Evolutionary conservation across 2,113 vertebrate genomes (phyloP).

Genomic region (Anoura caudifer): DNA sequence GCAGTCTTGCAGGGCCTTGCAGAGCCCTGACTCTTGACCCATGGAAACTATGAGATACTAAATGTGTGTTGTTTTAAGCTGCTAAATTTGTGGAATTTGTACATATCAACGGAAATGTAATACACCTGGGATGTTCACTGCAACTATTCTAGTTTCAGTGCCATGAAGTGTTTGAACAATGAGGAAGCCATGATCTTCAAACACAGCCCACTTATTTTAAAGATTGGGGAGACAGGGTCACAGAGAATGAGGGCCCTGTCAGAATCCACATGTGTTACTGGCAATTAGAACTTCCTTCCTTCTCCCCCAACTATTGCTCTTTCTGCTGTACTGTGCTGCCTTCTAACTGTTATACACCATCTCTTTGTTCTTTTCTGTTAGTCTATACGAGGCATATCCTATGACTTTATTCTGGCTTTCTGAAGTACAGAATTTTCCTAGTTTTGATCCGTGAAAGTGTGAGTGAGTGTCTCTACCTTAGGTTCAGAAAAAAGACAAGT

Average conservation of each 20-base stretch:
- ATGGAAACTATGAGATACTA: not conserved
- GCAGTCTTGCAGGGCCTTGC: not conserved
- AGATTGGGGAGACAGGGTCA: not conserved
- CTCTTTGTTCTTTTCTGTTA: not conserved
- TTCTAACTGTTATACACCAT: not conserved
- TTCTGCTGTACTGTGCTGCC: not conserved
- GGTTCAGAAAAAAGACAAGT: not conserved
- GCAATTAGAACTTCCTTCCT: not conserved
- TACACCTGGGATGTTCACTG: not conserved
- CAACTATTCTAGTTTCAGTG: not conserved
- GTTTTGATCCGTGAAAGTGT: not conserved
- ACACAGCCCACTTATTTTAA: not conserved
- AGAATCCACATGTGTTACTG: not conserved
- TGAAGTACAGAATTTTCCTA: not conserved
- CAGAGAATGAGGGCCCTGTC: not conserved
- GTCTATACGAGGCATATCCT: no score
- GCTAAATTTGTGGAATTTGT: not conserved
- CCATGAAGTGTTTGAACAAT: not conserved
- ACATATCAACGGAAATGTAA: not conserved
- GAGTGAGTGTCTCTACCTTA: not conserved
- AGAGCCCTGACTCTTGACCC: not conserved
- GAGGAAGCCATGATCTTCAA: not conserved
- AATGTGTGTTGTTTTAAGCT: not conserved
- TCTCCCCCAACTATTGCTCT: not conserved
- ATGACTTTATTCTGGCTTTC: not conserved